Evolutionary conservation across 2,888 invertebrate species (phyloP), one percentile per base, ranked within the genome.

Genomic region (Melangyna quadrimaculata): DNA sequence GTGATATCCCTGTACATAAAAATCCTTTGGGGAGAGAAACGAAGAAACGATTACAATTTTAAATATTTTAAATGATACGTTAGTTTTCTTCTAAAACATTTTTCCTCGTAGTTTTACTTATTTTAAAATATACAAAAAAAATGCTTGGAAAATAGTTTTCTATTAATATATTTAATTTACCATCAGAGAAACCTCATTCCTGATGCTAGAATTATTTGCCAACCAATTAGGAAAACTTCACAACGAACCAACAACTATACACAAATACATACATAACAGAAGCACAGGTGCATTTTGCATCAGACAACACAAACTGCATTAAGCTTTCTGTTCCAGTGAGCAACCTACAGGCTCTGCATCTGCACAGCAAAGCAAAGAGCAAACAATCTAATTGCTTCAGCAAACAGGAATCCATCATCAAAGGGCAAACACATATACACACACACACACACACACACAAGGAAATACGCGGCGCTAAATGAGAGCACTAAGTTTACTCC

Each of bases 331-430:
- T 63, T 43, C 22, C 45, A 70, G 48, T 77, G 57, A 70, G 40
- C 70, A 73, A 24, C 72, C 32, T n/a, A 72, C 69, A 70, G 45
- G 35, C 53, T 40, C 55, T 72, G 45, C 8, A n/a, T 22, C 67
- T 22, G 40, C 27, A 78, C 57, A 69, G 53, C 4, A 45, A 69
- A 40, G 55, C 43, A 83, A 74, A 70, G 63, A 61, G 77, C 65
- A 86, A 81, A 81, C 86, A 81, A 81, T 78, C 86, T 86, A 86
- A 86, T 86, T 86, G 57, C 86, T 70, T 73, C 32, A 22, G 73
- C 70, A 86, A 86, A 81, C 70, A 77, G 29, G 69, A 86, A 81
- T 78, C 73, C 72, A 73, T 78, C 86, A 81, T 86, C 81, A 81
- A 84, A 84, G 80, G 84, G 55, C 80, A 71, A 75, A 53, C 80